A percentile compares a stretch with the other conserved stretches of the same genome.
Conservation (phyloP, 2,113 vertebrate genomes). For the Rhinopomastus cyanomelas region DNA sequence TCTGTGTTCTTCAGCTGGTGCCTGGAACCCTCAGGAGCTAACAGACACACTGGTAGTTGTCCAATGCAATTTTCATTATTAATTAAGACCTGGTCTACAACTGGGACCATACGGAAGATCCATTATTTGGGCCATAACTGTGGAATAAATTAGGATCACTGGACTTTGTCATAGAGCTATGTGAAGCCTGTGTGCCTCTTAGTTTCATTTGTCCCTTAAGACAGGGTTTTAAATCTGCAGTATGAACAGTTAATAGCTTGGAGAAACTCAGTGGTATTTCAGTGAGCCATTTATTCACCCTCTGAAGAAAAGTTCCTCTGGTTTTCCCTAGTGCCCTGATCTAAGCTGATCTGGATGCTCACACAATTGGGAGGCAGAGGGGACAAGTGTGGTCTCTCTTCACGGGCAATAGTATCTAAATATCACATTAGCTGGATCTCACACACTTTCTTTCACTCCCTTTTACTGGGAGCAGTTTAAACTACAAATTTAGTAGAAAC, state of each 20-base stretch:
- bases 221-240: neutral
- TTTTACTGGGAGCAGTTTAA: neutral
- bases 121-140: neutral
- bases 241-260: neutral
- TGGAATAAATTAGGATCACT: neutral
- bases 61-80: neutral
- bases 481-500: neutral
- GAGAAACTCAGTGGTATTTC: neutral
- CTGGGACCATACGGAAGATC: neutral
- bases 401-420: neutral
- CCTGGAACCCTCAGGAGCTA: neutral
- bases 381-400: neutral
- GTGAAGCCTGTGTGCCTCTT: neutral
- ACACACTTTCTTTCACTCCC: too few relatives aligned
- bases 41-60: neutral
- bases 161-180: neutral
- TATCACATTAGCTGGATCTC: neutral
- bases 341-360: neutral
- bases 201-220: neutral
- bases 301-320: neutral
- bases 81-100: neutral
- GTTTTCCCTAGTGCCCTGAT: neutral
- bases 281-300: neutral
- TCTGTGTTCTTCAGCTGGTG: rapidly evolving
- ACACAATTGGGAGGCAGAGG: too few relatives aligned